phyloP scores from a whole-genome alignment of 30 jellyfish, hydroid and myxozoan genomes.

The Sanderia malayensis region DNA sequence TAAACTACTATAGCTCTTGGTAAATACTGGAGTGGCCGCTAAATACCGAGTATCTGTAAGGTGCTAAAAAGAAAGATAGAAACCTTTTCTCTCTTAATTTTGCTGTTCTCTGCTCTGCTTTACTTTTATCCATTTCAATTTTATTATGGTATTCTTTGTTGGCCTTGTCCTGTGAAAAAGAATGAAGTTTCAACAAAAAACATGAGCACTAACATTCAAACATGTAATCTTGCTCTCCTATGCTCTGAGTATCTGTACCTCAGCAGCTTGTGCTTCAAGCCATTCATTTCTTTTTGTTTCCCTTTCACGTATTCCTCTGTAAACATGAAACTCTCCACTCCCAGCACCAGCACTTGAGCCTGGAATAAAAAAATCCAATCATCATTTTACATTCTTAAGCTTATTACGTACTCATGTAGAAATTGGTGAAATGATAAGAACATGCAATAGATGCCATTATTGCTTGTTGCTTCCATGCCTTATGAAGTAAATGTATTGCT shows the following conservation, averaged over 20 bases:
- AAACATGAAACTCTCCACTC: constrained; percentile 98
- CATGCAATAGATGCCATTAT: background rate
- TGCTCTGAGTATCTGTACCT: too few species aligned
- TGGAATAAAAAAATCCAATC: background rate
- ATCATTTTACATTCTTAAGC: background rate
- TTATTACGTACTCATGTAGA: background rate
- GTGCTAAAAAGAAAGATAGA: too few species aligned
- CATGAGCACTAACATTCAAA: too few species aligned
- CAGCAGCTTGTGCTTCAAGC: constrained; percentile 70
- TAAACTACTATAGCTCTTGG: too few species aligned
- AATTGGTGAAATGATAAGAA: too few species aligned
- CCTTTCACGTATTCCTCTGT: constrained; percentile 86
- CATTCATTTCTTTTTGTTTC: constrained; percentile 78
- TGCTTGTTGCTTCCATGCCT: too few species aligned
- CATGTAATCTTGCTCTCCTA: too few species aligned
- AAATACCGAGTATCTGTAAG: too few species aligned
- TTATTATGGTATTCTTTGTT: constrained; percentile 69
- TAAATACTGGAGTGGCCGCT: too few species aligned
- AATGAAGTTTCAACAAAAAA: too few species aligned
- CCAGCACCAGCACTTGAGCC: constrained; percentile 99
- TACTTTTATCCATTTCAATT: constrained; percentile 38
- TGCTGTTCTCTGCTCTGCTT: constrained; percentile 68
- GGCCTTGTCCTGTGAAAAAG: constrained; percentile 59
- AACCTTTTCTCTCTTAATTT: constrained; percentile 86
- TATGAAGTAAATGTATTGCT: too few species aligned